Evolutionary conservation across 2,113 vertebrate genomes (phyloP), one percentile per base, ranked within the genome.

Genomic region (Xiphophorus couchianus): DNA sequence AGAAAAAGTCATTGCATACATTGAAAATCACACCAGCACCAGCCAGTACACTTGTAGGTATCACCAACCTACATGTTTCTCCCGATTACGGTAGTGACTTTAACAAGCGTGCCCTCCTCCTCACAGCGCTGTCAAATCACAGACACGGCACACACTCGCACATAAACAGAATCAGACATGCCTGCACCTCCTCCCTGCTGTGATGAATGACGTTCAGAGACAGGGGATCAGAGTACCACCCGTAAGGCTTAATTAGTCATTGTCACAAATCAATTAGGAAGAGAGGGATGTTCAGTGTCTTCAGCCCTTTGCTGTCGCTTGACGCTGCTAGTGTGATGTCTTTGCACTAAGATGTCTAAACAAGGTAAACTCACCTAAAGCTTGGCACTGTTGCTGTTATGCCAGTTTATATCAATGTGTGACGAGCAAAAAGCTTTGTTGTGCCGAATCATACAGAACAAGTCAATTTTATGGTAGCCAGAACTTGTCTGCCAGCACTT

Each of bases 201-300:
- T 81, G 89, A 89, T 85, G 85, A 92, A 85, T 89, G 86, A 76
- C 78, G 13, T 86, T 76, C 73, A 28, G 73, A 91, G 78, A 84
- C 85, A 77, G 76, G 58, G 74, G 83, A 88, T 92, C 83, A 82
- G 78, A 91, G 62, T 48, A 62, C 87, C 82, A 78, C 83, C 85
- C 68, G 78, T 89, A 65, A 78, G 79, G 72, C 87, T 87, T 89
- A 91, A 94, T 93, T 91, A 92, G 86, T 90, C 86, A 88, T 81
- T 92, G 89, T 91, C 86, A 86, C 81, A 81, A 91, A 91, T 84
- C 87, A 92, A 87, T 91, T 84, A 82, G 79, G 28, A 48, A 65
- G 74, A 83, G 74, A 63, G 66, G 74, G 79, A 31, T 61, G 79
- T 42, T 81, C 19, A 27, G 73, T 66, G 84, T 79, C 84, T 90